Percentiles rank a stretch among this genome's conserved stretches.
These are phyloP conservation scores for Podarcis lilfordi DNA, from an alignment of 2,797 vertebrate species.

Conservation along the genomic window DNA sequence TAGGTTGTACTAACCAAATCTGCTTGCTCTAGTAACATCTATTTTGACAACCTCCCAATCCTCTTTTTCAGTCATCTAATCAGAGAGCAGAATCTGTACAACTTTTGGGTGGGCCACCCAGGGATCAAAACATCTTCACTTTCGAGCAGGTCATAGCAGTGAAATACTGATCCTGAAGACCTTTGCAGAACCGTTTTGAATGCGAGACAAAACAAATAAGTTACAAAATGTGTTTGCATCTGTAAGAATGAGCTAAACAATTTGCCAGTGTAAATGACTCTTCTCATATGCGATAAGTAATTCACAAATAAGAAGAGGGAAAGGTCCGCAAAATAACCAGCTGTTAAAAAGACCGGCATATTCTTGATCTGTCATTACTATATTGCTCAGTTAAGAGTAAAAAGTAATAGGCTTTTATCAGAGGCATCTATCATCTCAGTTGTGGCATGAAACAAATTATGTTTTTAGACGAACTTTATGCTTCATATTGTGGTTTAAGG, in stretches of 20 bases:
- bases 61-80: slow-evolving; percentile 2
- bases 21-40: background rate
- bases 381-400: slow-evolving; percentile 35
- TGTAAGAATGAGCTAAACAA: slow-evolving; percentile 22
- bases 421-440: slow-evolving; percentile 38
- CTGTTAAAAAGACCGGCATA: slow-evolving; percentile 36
- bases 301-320: slow-evolving; percentile 2
- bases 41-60: background rate
- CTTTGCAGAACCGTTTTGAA: slow-evolving; percentile 9
- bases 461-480: slow-evolving; percentile 31
- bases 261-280: slow-evolving; percentile 10
- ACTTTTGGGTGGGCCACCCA: background rate
- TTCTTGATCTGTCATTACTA: slow-evolving; percentile 45
- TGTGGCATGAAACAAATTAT: slow-evolving; percentile 48
- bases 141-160: slow-evolving; percentile 13
- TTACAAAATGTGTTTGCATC: slow-evolving; percentile 17
- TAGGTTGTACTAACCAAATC: background rate
- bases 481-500: slow-evolving; percentile 36
- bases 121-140: background rate
- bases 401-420: slow-evolving; percentile 34
- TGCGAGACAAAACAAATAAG: background rate
- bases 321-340: slow-evolving; percentile 6
- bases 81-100: slow-evolving; percentile 25
- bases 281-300: slow-evolving; percentile 3
- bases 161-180: slow-evolving; percentile 25